These are phyloP conservation scores for Equus quagga DNA, from an alignment of 2,113 vertebrate species.

Conservation along the genomic window DNA sequence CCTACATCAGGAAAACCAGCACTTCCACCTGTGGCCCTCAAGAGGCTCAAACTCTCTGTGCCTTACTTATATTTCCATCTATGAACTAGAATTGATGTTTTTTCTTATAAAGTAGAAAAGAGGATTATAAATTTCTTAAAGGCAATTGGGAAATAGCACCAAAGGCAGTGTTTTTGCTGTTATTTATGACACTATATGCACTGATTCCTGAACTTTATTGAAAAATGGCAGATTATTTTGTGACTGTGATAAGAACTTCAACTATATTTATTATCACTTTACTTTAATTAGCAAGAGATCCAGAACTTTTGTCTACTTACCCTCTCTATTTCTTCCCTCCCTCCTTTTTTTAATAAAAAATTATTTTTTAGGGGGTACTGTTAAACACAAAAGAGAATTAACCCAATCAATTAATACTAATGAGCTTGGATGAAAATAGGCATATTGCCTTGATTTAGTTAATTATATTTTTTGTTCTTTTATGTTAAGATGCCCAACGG, in stretches of 20 bases:
- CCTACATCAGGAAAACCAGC: neutral
- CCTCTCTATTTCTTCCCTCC: neutral
- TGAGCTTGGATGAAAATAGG: conserved; percentile 33
- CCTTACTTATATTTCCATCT: neutral
- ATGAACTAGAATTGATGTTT: conserved; percentile 27
- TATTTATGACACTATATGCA: conserved; percentile 25
- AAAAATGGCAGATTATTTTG: conserved; percentile 2
- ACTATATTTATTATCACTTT: neutral
- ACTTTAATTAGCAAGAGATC: conserved; percentile 35
- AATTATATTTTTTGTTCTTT: conserved; percentile 79
- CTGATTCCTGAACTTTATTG: conserved; percentile 7
- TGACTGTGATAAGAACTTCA: neutral
- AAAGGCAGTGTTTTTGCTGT: conserved; percentile 1
- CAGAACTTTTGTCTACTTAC: conserved; percentile 40
- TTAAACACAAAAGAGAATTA: conserved; percentile 73
- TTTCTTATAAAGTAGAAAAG: neutral
- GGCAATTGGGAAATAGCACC: neutral
- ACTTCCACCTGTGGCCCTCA: neutral
- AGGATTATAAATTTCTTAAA: conserved; percentile 45
- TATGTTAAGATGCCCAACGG: conserved; percentile 73
- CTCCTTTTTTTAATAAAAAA: neutral
- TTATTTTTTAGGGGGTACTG: neutral
- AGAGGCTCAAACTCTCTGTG: neutral
- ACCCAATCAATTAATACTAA: conserved; percentile 79
- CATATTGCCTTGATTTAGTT: conserved; percentile 65